A percentile compares a stretch with the other conserved stretches of the same genome.
phyloP scores from a whole-genome alignment of 2,113 vertebrate genomes.

The Telmatochromis sp. region DNA sequence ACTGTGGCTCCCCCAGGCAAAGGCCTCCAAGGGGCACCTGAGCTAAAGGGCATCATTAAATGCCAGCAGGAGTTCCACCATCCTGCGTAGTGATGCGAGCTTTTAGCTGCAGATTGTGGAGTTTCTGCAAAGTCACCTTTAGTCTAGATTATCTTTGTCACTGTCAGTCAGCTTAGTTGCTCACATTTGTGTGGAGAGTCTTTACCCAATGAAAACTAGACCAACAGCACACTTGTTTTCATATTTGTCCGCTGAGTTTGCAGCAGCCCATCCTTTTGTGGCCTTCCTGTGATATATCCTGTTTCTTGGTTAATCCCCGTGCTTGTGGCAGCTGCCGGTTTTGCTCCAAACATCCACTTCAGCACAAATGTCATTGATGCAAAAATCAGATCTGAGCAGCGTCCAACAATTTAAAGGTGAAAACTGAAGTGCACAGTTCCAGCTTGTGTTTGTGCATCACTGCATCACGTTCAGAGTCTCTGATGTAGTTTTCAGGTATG shows the following conservation, averaged over 20 bases:
- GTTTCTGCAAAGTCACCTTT: neutral
- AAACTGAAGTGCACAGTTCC: accelerated
- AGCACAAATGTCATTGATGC: neutral
- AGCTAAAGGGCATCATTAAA: neutral
- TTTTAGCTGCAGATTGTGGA: neutral
- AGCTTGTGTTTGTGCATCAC: accelerated
- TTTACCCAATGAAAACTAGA: neutral
- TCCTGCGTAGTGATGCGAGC: accelerated
- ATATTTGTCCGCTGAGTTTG: neutral
- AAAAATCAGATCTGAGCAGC: accelerated
- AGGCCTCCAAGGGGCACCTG: neutral
- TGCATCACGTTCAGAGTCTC: neutral
- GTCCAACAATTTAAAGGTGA: neutral
- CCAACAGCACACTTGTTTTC: neutral
- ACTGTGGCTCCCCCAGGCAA: neutral
- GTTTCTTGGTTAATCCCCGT: neutral
- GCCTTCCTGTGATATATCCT: neutral
- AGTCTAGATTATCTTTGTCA: neutral
- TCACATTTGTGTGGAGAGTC: neutral
- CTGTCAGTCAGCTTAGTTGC: neutral
- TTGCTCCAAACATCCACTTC: neutral
- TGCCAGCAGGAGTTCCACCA: neutral
- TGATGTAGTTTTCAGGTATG: neutral
- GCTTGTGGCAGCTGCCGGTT: neutral
- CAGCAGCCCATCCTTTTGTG: neutral